Evolutionary conservation across 2,888 invertebrate genomes (phyloP).

Genomic region (Bugula neritina): DNA sequence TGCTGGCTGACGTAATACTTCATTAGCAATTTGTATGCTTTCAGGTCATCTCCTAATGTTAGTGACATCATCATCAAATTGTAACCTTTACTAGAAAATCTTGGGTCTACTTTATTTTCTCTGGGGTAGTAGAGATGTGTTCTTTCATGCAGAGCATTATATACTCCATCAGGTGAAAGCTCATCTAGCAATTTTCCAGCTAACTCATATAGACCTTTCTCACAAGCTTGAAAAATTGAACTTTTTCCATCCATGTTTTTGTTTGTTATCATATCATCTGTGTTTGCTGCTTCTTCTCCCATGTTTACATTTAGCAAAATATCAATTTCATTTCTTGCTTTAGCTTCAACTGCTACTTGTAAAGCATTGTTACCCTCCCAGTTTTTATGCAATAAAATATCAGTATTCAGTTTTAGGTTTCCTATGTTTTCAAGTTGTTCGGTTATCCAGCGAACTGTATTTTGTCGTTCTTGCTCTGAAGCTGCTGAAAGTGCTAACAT

Average conservation of each 20-base stretch:
- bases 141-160: background rate
- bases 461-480: background rate
- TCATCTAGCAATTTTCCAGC: background rate
- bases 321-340: background rate
- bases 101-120: too few species aligned
- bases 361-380: background rate
- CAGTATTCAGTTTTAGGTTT: background rate
- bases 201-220: background rate
- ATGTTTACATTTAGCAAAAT: background rate
- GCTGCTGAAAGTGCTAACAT: background rate
- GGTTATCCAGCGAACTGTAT: background rate
- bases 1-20: background rate
- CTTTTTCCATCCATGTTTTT: background rate
- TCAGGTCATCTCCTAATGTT: background rate
- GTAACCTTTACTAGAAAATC: background rate
- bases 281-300: background rate
- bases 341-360: background rate
- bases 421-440: background rate
- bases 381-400: background rate
- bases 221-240: background rate
- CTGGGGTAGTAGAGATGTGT: too few species aligned
- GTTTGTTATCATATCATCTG: background rate
- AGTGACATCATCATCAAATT: background rate
- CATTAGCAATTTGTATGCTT: background rate
- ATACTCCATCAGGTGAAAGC: background rate